These are phyloP conservation scores for Sinodicranocentrus sp. DNA, from an alignment of 2,888 invertebrate genomes.

Conservation along the genomic window DNA sequence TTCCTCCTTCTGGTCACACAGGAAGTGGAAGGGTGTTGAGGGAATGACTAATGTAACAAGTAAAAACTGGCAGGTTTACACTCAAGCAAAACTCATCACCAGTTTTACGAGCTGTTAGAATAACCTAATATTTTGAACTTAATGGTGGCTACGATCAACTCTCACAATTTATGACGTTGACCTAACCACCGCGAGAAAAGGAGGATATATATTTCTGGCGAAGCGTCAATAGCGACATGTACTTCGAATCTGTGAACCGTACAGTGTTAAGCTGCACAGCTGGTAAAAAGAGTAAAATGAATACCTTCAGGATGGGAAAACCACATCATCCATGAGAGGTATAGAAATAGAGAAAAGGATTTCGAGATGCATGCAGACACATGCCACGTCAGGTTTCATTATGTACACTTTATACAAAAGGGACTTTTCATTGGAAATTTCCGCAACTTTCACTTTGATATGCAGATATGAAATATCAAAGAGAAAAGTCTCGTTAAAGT, in stretches of 20 bases:
- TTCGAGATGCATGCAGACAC: too few species aligned
- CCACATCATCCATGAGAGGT: too few species aligned
- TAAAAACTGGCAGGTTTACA: constrained; percentile 10
- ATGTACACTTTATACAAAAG: too few species aligned
- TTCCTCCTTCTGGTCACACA: not conserved
- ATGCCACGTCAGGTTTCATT: too few species aligned
- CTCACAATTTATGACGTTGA: constrained; percentile 34
- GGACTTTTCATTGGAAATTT: too few species aligned
- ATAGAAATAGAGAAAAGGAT: too few species aligned
- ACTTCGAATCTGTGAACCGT: not conserved
- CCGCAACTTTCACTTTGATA: constrained; percentile 30
- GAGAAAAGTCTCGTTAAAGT: constrained; percentile 16
- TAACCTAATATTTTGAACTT: constrained; percentile 48
- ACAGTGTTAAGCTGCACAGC: not conserved
- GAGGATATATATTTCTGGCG: not conserved
- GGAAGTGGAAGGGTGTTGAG: not conserved
- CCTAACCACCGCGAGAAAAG: constrained; percentile 7
- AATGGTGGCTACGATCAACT: constrained; percentile 21
- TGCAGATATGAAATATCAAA: constrained; percentile 48
- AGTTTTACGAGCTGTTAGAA: constrained; percentile 49
- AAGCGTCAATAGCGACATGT: not conserved
- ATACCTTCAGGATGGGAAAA: too few species aligned
- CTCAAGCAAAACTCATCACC: constrained; percentile 46
- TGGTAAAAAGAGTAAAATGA: not conserved
- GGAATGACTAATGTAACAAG: constrained; percentile 9